Evolutionary conservation across 2,888 invertebrate species (phyloP), one percentile per base, ranked within the genome.

Genomic region (Alviniconcha strummeri): DNA sequence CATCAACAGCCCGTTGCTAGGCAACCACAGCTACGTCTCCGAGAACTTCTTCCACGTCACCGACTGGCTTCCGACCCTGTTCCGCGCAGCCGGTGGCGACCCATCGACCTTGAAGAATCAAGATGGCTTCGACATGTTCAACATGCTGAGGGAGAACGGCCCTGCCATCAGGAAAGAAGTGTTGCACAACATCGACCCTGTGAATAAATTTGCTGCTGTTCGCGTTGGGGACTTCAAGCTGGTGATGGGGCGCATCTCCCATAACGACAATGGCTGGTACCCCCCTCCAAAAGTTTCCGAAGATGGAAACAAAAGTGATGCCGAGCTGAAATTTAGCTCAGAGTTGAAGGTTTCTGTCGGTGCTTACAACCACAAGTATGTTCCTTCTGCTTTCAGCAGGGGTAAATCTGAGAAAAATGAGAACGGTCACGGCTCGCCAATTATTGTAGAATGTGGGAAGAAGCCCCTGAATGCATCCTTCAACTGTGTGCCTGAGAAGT

Each of bases 1-100:
- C 7, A 91, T 98, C 69, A 98, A 97, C 97, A 96, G 97, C 86
- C 96, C 97, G 0, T 86, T 94, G 15, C 94, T 95, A 15, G 91
- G 97, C 72, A 94, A 94, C 4, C 94, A 95, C 82, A 93, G 94
- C 1, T 95, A 97, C 57, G 95, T 97, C 0, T 96, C 96, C 0
- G 94, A 95, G 0, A 96, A 97, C 91, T 94, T 96, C 82, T 95
- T 98, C 93, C 97, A 98, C 92, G 95, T 98, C 60, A 95, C 95
- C 1, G 98, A 98, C 93, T 98, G 98, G 98, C 93, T 98, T 80
- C 98, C 98, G 0, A 98, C 98, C 0, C 92, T 98, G 0, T 94
- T 96, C 86, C 93, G 94, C 69, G 96, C 96, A 0, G 96, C 96
- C 0, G 96, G 96, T 75, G 91, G 91, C 5, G 86, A 91, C 84